A percentile compares a stretch with the other conserved stretches of the same genome.
These are phyloP conservation scores for Pristionchus japonicus DNA, from an alignment of 2,888 invertebrate species.

Conservation along the genomic window DNA sequence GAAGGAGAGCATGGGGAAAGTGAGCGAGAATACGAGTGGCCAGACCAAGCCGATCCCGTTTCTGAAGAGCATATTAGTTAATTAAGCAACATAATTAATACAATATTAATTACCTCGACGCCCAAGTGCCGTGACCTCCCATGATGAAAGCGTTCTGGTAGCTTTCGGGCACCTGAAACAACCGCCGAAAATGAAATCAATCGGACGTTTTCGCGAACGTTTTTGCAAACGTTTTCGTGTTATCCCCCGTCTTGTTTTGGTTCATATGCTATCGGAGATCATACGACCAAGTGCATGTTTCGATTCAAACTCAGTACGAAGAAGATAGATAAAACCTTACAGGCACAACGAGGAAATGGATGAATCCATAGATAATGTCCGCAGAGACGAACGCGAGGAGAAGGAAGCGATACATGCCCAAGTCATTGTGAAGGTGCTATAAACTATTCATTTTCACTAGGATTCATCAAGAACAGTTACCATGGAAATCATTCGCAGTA, in stretches of 20 bases:
- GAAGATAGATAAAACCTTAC: not conserved
- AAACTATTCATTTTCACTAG: no score
- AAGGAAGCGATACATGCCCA: not conserved
- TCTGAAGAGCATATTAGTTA: not conserved
- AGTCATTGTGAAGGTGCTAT: not conserved
- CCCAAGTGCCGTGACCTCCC: slow-evolving; percentile 3
- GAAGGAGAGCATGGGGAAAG: not conserved
- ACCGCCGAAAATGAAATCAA: no score
- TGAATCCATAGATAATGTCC: not conserved
- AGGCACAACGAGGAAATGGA: not conserved
- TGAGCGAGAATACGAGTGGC: not conserved
- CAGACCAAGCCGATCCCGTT: not conserved
- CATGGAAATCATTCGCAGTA: not conserved
- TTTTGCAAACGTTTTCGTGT: no score
- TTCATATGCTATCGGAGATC: no score
- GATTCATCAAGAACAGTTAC: no score
- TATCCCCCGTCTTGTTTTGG: not conserved
- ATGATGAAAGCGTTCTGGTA: slow-evolving; percentile 22
- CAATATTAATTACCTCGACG: not conserved
- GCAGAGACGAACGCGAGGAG: not conserved
- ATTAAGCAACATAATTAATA: no score
- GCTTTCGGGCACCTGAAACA: not conserved
- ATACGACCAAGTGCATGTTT: no score
- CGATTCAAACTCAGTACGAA: no score
- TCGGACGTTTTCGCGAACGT: no score